These are phyloP conservation scores for Brachypalpus laphriformis DNA, from an alignment of 2,888 invertebrate species.

Conservation along the genomic window DNA sequence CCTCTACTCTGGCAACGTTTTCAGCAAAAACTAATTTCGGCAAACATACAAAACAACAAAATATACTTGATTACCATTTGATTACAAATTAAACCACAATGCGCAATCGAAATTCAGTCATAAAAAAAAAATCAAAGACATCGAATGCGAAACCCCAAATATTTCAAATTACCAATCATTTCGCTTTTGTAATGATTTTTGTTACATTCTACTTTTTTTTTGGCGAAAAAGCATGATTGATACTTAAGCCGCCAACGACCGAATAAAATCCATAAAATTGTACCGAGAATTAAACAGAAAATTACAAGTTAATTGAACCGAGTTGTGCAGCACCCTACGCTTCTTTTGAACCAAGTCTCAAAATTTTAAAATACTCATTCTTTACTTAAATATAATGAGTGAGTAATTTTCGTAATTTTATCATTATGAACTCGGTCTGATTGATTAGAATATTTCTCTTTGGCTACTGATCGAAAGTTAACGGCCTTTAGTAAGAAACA, in stretches of 20 bases:
- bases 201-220: conserved; percentile 9
- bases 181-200: conserved; percentile 49
- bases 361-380: too few species aligned
- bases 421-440: too few species aligned
- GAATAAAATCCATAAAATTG: conserved; percentile 10
- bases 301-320: not conserved
- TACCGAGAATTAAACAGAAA: not conserved
- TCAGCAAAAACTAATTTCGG: not conserved
- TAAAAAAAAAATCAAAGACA: not conserved
- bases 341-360: not conserved
- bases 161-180: conserved; percentile 56
- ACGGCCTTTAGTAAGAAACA: too few species aligned
- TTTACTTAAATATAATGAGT: too few species aligned
- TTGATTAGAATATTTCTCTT: too few species aligned
- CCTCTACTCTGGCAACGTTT: not conserved
- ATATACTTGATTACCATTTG: not conserved
- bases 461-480: too few species aligned
- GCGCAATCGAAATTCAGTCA: conserved; percentile 12
- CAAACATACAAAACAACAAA: not conserved
- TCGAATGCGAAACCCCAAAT: conserved; percentile 15
- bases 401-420: too few species aligned
- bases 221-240: conserved; percentile 48
- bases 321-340: not conserved
- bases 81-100: conserved; percentile 31
- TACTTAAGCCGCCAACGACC: not conserved